phyloP scores from a whole-genome alignment of 2,113 vertebrate genomes.

The Sebastes schlegelii region DNA sequence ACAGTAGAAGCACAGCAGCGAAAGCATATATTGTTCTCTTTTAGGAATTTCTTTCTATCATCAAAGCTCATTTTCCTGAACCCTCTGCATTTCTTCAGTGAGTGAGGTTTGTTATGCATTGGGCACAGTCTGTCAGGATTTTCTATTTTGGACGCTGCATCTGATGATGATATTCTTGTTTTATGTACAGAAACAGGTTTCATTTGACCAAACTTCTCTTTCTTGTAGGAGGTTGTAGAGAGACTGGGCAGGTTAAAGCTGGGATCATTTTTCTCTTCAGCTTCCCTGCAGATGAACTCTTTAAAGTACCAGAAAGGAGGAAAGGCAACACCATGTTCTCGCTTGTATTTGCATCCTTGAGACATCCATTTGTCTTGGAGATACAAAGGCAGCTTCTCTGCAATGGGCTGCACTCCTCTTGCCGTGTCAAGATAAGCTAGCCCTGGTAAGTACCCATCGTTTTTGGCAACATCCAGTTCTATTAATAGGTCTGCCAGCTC shows the following conservation, averaged over 20 bases:
- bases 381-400: not conserved
- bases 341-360: not conserved
- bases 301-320: not conserved
- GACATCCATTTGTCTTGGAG: not conserved
- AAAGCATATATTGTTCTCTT: not conserved
- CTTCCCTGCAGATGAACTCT: not conserved
- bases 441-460: not conserved
- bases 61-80: not conserved
- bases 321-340: not conserved
- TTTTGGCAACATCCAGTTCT: not conserved
- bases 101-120: not conserved
- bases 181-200: not conserved
- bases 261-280: not conserved
- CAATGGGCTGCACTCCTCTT: not conserved
- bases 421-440: too few species aligned
- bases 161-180: not conserved
- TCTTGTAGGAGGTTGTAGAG: not conserved
- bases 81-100: slow-evolving; percentile 3
- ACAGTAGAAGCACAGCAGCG: not conserved
- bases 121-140: not conserved
- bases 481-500: not conserved
- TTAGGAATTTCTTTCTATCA: not conserved
- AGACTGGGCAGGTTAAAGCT: not conserved
- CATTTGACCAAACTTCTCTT: not conserved
- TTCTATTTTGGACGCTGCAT: not conserved